These are phyloP conservation scores for Trachelus stipa DNA, from an alignment of 2,888 invertebrate genomes.

Conservation along the genomic window DNA sequence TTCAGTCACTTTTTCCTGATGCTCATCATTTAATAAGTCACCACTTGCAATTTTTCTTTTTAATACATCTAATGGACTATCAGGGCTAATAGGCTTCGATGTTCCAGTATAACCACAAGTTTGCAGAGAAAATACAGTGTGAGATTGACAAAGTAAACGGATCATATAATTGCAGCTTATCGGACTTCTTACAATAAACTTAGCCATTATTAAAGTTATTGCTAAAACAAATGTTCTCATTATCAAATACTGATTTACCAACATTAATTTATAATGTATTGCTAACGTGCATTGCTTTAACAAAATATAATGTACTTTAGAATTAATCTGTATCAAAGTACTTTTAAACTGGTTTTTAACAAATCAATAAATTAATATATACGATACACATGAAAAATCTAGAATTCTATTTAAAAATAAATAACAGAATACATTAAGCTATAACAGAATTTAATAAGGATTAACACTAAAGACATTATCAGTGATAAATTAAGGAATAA, in stretches of 20 bases:
- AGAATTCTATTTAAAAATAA: background rate
- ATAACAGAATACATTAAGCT: background rate
- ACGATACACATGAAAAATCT: background rate
- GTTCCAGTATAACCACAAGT: conserved; percentile 29
- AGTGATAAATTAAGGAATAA: background rate
- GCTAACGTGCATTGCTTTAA: background rate
- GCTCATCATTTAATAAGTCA: conserved; percentile 74
- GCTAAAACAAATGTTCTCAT: background rate
- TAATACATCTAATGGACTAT: conserved; percentile 70
- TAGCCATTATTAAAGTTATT: conserved; percentile 38
- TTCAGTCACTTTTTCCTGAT: conserved; percentile 79
- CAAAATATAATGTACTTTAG: background rate
- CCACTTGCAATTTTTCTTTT: conserved; percentile 72
- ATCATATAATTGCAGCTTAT: conserved; percentile 34
- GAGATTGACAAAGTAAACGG: conserved; percentile 34
- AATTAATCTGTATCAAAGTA: background rate
- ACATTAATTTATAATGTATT: background rate
- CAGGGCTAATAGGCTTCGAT: conserved; percentile 7
- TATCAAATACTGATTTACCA: background rate
- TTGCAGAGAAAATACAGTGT: conserved; percentile 27
- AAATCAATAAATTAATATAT: background rate
- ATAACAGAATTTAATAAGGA: background rate
- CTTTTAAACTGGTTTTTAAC: background rate
- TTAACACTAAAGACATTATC: background rate
- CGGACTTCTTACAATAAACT: conserved; percentile 36